These are phyloP conservation scores for Scolopax mira DNA, from an alignment of 2,113 vertebrate species.

Conservation along the genomic window DNA sequence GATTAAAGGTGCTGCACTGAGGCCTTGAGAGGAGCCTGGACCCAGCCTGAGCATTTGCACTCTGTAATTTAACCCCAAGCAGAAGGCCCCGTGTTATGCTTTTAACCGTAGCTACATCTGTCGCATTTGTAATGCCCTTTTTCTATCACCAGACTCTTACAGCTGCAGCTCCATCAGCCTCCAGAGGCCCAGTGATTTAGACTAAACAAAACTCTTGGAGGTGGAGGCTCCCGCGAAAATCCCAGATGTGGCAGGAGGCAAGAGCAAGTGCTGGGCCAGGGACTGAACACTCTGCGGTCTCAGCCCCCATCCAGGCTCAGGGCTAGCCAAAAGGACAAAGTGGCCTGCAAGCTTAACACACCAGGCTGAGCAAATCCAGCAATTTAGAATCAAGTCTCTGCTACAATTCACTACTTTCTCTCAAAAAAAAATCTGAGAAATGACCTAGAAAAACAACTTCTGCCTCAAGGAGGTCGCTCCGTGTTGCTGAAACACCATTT, in stretches of 20 bases:
- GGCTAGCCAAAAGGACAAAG: neutral
- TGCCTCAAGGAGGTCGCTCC: neutral
- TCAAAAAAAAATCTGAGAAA: neutral
- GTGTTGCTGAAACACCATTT: neutral
- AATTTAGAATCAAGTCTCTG: neutral
- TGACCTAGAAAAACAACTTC: neutral
- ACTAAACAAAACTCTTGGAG: neutral
- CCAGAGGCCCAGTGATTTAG: neutral
- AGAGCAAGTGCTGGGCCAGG: neutral
- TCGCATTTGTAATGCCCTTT: neutral
- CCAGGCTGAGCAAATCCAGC: neutral
- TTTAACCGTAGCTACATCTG: neutral
- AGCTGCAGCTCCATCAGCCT: neutral
- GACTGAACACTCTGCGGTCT: fast-evolving
- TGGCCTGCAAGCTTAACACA: neutral
- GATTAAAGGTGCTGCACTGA: neutral
- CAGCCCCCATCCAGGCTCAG: neutral
- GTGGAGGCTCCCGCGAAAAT: neutral
- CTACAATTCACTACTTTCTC: neutral
- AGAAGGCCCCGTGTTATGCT: neutral
- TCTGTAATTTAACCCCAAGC: neutral
- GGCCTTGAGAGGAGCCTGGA: neutral
- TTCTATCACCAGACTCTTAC: neutral
- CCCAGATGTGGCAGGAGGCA: neutral
- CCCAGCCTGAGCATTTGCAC: neutral